phyloP scores from a whole-genome alignment of 2,888 invertebrate genomes.

The Zootermopsis nevadensis region DNA sequence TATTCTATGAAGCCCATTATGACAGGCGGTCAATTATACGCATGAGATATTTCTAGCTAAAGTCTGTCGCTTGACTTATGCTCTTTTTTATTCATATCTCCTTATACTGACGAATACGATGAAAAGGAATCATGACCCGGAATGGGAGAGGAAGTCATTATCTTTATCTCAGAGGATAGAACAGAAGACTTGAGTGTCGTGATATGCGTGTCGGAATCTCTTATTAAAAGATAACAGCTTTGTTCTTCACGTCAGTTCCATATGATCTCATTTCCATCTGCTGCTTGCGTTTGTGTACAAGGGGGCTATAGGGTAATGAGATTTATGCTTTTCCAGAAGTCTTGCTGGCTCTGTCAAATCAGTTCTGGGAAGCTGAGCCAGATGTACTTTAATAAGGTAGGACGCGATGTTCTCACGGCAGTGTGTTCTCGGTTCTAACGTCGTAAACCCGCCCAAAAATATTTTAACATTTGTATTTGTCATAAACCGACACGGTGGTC shows the following conservation, averaged over 20 bases:
- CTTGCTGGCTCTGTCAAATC: no score
- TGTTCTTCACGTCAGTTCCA: neutral
- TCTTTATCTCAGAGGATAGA: neutral
- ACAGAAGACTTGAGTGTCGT: neutral
- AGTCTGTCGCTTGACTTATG: neutral
- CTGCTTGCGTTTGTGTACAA: neutral
- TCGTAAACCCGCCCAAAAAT: no score
- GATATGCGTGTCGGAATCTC: neutral
- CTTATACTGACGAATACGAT: neutral
- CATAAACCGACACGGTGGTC: no score
- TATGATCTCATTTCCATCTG: neutral
- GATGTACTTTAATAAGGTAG: no score
- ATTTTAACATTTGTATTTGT: no score
- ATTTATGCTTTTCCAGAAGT: neutral
- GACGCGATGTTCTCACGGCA: no score
- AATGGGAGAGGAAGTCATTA: neutral
- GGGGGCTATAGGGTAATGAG: neutral
- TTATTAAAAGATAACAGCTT: neutral
- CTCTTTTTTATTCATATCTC: neutral
- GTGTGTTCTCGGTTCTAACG: no score
- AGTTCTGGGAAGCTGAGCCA: no score
- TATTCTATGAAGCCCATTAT: neutral
- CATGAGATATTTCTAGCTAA: conserved; percentile 2
- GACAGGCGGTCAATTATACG: conserved; percentile 2
- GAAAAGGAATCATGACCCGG: neutral